These are phyloP conservation scores for Ophioderma brevispina DNA, from an alignment of 35 echinoderm and acorn worm genomes.

Conservation along the genomic window DNA sequence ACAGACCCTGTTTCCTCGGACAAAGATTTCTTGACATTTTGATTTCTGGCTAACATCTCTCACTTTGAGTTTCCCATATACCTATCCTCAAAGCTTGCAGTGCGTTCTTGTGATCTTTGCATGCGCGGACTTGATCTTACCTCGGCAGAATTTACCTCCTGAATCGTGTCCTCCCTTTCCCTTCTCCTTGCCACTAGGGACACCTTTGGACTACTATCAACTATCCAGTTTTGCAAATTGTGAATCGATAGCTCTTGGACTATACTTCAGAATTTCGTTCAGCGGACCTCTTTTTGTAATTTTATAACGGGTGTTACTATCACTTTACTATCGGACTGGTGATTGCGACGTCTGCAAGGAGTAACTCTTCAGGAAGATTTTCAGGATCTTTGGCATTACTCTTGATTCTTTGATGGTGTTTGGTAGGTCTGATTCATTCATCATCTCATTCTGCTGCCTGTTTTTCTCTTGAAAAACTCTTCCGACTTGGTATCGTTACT, in stretches of 20 bases:
- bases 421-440: neutral
- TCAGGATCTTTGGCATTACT: neutral
- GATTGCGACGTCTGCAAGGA: constrained; percentile 2
- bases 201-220: constrained; percentile 40
- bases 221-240: constrained; percentile 22
- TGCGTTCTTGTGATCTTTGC: neutral
- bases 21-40: neutral
- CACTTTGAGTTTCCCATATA: constrained; percentile 26
- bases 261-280: constrained; percentile 26
- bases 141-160: constrained; percentile 71
- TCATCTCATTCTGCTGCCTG: neutral
- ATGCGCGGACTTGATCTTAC: constrained; percentile 1
- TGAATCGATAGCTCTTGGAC: constrained; percentile 15
- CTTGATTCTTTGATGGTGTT: neutral
- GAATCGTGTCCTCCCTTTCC: constrained; percentile 24
- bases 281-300: constrained; percentile 28
- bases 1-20: constrained; percentile 4
- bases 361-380: neutral
- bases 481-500: no score
- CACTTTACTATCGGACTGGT: constrained; percentile 27
- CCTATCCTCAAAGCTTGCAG: neutral
- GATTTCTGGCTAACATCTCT: neutral
- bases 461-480: neutral
- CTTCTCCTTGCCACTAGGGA: constrained; percentile 22
- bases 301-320: constrained; percentile 62